Conservation (phyloP, 2,888 invertebrate genomes). For the Achlya flavicornis region DNA sequence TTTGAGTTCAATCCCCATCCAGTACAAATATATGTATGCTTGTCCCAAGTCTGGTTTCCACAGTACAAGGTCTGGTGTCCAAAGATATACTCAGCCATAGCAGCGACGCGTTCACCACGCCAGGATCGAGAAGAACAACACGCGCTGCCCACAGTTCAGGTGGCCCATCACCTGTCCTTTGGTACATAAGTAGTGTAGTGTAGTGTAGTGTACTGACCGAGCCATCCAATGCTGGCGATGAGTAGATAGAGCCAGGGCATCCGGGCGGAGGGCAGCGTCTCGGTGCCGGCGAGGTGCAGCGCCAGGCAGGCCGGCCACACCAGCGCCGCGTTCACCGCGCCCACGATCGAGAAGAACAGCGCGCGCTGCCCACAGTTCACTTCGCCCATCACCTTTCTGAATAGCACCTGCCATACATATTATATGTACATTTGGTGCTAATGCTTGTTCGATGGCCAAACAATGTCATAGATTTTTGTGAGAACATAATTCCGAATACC, state of each 20-base stretch:
- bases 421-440: too few relatives aligned
- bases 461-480: too few relatives aligned
- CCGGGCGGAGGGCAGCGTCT: constrained; percentile 90
- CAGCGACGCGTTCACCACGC: constrained; percentile 93
- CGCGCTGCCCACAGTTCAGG: constrained; percentile 95
- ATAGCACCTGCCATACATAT: constrained; percentile 88
- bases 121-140: constrained; percentile 95
- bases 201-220: constrained; percentile 85
- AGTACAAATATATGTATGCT: too few relatives aligned
- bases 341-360: constrained; percentile 95
- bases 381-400: constrained; percentile 96
- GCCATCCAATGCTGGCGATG: constrained; percentile 90
- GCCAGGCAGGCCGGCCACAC: constrained; percentile 96
- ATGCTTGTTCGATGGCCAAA: too few relatives aligned
- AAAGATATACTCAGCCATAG: constrained; percentile 55
- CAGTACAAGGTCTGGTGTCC: too few relatives aligned
- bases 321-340: constrained; percentile 93
- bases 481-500: too few relatives aligned
- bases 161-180: constrained; percentile 96
- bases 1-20: too few relatives aligned
- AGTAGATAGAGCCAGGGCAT: constrained; percentile 95
- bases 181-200: too few relatives aligned
- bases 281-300: constrained; percentile 93
- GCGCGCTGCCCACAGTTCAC: constrained; percentile 96
- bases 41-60: too few relatives aligned